These are phyloP conservation scores for Lamprotornis superbus DNA, from an alignment of 2,113 vertebrate genomes.

Conservation along the genomic window DNA sequence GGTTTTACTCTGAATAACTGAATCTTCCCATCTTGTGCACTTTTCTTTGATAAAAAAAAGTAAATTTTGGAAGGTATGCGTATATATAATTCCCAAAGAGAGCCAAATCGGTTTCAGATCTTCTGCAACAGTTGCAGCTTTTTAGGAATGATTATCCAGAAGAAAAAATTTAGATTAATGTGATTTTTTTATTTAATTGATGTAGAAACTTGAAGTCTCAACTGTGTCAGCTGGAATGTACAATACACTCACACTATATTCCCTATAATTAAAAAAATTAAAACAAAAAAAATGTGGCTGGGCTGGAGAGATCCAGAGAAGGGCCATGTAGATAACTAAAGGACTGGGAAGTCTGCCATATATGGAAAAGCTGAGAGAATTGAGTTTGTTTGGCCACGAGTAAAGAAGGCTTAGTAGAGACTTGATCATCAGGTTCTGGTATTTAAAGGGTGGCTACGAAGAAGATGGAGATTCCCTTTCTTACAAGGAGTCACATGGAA, in stretches of 20 bases:
- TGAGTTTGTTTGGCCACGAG: background rate
- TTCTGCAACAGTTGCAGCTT: background rate
- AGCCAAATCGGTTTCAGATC: background rate
- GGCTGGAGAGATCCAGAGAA: background rate
- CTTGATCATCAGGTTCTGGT: background rate
- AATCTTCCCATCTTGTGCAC: background rate
- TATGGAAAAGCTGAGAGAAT: background rate
- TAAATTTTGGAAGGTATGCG: background rate
- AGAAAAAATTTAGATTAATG: background rate
- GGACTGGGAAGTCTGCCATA: background rate
- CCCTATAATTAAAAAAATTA: background rate
- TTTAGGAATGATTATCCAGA: background rate
- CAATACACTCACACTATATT: background rate
- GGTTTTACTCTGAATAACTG: background rate
- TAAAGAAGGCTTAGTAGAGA: background rate
- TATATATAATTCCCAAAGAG: background rate
- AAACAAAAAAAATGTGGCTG: background rate
- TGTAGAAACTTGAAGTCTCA: background rate
- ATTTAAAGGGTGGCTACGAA: background rate
- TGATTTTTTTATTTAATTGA: background rate
- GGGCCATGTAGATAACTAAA: background rate
- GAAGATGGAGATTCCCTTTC: background rate
- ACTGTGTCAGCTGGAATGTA: background rate
- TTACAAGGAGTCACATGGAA: background rate
- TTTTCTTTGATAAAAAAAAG: background rate